A percentile compares a stretch with the other conserved stretches of the same genome.
These are phyloP conservation scores for Psammodynastes pulverulentus DNA, from an alignment of 2,113 vertebrate species.

Conservation along the genomic window DNA sequence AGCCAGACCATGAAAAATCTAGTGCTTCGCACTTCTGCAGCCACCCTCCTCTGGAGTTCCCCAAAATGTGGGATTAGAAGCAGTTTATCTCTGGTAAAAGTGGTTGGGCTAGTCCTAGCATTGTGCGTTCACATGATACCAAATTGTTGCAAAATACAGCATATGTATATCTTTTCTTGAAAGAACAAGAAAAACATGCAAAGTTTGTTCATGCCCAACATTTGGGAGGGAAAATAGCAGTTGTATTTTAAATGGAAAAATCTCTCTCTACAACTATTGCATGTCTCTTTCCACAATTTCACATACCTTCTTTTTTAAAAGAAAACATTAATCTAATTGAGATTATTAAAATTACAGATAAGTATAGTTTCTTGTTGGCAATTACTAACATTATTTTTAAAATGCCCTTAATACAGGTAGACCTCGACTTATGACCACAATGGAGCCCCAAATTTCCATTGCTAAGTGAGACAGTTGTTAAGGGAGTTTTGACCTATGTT, in stretches of 20 bases:
- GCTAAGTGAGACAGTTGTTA: not conserved
- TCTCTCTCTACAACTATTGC: constrained; percentile 18
- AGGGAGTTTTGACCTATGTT: too few species aligned
- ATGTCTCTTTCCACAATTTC: not conserved
- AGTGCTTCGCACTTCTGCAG: not conserved
- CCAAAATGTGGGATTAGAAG: not conserved
- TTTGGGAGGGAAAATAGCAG: not conserved
- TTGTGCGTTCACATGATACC: not conserved
- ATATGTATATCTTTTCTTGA: not conserved
- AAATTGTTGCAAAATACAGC: not conserved
- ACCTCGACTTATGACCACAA: not conserved
- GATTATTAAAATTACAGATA: not conserved
- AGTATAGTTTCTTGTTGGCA: not conserved
- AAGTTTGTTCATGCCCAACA: not conserved
- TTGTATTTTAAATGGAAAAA: constrained; percentile 32
- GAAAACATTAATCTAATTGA: not conserved
- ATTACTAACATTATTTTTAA: not conserved
- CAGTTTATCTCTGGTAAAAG: not conserved
- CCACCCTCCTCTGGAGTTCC: not conserved
- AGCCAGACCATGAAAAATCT: not conserved
- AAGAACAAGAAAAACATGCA: not conserved
- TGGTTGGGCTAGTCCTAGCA: not conserved
- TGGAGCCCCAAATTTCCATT: not conserved
- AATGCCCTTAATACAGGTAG: not conserved
- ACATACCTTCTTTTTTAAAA: not conserved